Conservation (phyloP, 2,888 invertebrate genomes). For the Himalopsyche tibetana region DNA sequence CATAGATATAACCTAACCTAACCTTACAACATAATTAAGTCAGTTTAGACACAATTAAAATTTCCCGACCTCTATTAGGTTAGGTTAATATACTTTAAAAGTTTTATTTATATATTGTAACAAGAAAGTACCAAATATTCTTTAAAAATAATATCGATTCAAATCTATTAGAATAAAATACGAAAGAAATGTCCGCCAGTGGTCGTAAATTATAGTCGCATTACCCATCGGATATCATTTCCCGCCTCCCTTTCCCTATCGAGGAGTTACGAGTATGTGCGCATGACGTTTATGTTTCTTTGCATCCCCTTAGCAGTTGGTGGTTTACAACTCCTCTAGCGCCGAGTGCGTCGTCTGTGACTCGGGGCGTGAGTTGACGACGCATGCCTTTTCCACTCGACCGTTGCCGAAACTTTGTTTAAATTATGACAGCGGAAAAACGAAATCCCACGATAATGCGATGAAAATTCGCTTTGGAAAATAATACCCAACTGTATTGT, state of each 20-base stretch:
- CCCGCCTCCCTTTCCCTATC: constrained; percentile 11
- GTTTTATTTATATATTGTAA: too few relatives aligned
- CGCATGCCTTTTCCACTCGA: constrained; percentile 27
- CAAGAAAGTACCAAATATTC: too few relatives aligned
- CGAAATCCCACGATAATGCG: background rate
- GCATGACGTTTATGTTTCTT: constrained; percentile 58
- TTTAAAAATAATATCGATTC: background rate
- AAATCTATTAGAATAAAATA: background rate
- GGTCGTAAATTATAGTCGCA: constrained; percentile 12
- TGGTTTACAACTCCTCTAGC: constrained; percentile 40
- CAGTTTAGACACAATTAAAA: too few relatives aligned
- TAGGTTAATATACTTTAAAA: too few relatives aligned
- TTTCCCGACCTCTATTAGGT: too few relatives aligned
- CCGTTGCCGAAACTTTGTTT: constrained; percentile 4
- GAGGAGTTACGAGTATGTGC: constrained; percentile 46
- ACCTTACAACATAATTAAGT: too few relatives aligned
- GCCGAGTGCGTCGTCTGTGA: constrained; percentile 16
- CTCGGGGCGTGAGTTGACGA: constrained; percentile 6
- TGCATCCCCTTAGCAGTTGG: constrained; percentile 41
- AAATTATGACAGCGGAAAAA: constrained; percentile 28
- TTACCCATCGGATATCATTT: background rate
- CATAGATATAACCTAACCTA: too few relatives aligned
- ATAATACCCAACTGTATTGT: too few relatives aligned
- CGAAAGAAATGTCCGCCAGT: background rate
- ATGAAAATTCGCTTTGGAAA: background rate